These are phyloP conservation scores for Ibidorhyncha struthersii DNA, from an alignment of 2,113 vertebrate genomes.

Conservation along the genomic window DNA sequence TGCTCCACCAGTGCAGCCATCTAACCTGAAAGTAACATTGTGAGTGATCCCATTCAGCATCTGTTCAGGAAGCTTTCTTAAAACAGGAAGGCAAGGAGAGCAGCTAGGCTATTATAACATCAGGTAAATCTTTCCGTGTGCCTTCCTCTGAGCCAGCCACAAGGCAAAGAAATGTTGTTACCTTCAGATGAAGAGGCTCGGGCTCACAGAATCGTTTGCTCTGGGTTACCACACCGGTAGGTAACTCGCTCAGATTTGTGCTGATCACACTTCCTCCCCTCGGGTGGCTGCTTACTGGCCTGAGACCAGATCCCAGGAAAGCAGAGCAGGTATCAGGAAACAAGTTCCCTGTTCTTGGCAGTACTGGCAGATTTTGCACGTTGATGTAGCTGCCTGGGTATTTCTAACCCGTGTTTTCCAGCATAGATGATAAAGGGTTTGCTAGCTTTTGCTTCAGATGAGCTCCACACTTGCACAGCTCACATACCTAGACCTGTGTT, in stretches of 20 bases:
- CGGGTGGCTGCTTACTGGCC: neutral
- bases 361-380: neutral
- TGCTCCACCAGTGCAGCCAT: neutral
- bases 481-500: neutral
- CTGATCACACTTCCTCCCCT: neutral
- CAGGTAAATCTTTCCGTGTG: neutral
- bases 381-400: neutral
- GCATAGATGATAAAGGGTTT: neutral
- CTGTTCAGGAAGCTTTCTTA: neutral
- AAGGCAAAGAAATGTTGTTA: neutral
- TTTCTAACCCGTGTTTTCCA: neutral
- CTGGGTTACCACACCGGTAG: rapidly evolving
- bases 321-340: neutral
- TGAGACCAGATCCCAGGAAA: neutral
- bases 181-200: neutral
- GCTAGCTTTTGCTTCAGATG: neutral
- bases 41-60: neutral
- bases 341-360: neutral
- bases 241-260: neutral
- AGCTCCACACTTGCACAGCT: neutral
- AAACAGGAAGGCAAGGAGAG: neutral
- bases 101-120: neutral
- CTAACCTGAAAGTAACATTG: neutral
- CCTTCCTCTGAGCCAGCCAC: neutral
- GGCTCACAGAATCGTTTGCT: neutral